A percentile compares a stretch with the other conserved stretches of the same genome.
Evolutionary conservation across 1,140 invertebrate genomes (phyloP).

Genomic region (Pinna nobilis): DNA sequence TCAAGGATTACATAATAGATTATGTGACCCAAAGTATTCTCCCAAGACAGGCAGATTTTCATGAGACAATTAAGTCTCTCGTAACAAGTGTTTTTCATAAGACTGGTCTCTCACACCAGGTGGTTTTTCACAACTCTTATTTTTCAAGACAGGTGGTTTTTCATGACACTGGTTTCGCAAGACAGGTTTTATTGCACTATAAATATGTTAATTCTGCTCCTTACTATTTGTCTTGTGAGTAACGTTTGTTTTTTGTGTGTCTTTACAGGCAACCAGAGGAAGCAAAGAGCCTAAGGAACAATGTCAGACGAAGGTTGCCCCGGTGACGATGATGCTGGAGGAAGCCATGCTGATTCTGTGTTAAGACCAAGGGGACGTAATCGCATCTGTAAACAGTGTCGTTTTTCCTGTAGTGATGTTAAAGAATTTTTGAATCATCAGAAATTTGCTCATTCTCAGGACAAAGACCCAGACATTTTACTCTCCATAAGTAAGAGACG

Average conservation of each 20-base stretch:
- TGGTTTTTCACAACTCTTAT: neutral
- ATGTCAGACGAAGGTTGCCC: neutral
- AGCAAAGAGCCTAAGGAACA: neutral
- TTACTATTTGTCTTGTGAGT: neutral
- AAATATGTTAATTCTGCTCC: neutral
- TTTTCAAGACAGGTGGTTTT: neutral
- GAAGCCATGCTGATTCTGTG: neutral
- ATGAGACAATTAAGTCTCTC: neutral
- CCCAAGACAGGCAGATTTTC: too few relatives aligned
- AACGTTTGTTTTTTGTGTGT: neutral
- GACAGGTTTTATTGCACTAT: too few relatives aligned
- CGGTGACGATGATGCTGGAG: neutral
- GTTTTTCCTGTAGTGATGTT: constrained; percentile 61
- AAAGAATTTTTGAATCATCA: constrained; percentile 66
- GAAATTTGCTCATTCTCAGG: constrained; percentile 59
- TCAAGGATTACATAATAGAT: too few relatives aligned
- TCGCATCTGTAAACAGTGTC: constrained; percentile 66
- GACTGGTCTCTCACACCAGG: neutral
- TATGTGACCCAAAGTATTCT: too few relatives aligned
- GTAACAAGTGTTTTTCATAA: neutral
- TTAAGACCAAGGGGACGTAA: constrained; percentile 36
- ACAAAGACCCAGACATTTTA: constrained; percentile 50
- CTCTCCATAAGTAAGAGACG: constrained; percentile 35
- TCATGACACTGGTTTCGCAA: too few relatives aligned
- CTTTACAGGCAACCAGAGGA: neutral